Evolutionary conservation across 2,888 invertebrate species (phyloP).

Genomic region (Zele albiditarsus): DNA sequence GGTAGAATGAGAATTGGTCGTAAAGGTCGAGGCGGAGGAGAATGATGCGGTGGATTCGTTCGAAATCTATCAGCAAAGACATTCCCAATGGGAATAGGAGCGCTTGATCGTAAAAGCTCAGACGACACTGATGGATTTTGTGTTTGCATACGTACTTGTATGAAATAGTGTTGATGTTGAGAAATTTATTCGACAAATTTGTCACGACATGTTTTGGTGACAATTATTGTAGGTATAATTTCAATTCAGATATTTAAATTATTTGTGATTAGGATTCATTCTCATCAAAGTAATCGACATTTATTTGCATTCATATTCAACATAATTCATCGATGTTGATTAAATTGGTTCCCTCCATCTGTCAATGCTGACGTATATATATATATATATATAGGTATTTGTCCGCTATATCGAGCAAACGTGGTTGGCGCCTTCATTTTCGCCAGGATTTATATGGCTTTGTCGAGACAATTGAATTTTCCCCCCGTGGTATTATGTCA

Average conservation of each 20-base stretch:
- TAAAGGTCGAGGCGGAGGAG: conserved; percentile 24
- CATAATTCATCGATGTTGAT: too few relatives aligned
- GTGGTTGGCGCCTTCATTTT: neutral
- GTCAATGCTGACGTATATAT: too few relatives aligned
- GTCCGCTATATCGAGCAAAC: neutral
- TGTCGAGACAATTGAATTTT: conserved; percentile 8
- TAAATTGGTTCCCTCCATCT: too few relatives aligned
- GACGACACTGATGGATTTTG: conserved; percentile 30
- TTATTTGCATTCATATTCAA: too few relatives aligned
- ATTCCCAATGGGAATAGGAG: neutral
- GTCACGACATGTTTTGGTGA: neutral
- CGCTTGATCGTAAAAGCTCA: conserved; percentile 23
- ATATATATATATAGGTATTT: neutral
- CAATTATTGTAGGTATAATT: too few relatives aligned
- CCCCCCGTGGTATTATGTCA: neutral
- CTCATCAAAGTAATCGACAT: too few relatives aligned
- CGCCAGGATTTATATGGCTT: neutral
- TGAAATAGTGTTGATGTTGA: conserved; percentile 11
- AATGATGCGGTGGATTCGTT: conserved; percentile 34
- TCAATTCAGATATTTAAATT: too few relatives aligned
- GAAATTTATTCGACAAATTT: neutral
- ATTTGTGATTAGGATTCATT: too few relatives aligned
- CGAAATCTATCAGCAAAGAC: conserved; percentile 34
- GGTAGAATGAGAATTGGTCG: conserved; percentile 19
- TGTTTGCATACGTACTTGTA: conserved; percentile 1